phyloP scores from a whole-genome alignment of 2,888 invertebrate genomes.

The Dynastes hyllus region DNA sequence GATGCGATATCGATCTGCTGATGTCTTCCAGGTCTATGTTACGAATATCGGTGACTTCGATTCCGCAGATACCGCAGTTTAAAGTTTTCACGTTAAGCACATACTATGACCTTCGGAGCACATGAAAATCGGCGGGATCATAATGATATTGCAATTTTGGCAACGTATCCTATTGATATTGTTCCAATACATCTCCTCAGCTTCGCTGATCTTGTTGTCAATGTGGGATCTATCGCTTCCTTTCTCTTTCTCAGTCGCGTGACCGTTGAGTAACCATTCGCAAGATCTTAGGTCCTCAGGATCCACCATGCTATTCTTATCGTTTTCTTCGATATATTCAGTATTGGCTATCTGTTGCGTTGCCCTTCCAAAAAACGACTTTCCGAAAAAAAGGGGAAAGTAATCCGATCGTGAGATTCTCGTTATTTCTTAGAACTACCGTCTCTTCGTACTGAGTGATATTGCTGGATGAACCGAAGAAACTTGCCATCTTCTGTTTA shows the following conservation, averaged over 20 bases:
- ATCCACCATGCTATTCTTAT: not conserved
- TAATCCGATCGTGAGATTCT: conserved; percentile 7
- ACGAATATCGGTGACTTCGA: conserved; percentile 50
- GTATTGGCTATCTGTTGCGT: conserved; percentile 37
- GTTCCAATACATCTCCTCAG: conserved; percentile 37
- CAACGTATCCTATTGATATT: conserved; percentile 48
- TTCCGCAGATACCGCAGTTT: conserved; percentile 48
- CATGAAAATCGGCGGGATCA: conserved; percentile 53
- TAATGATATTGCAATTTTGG: conserved; percentile 46
- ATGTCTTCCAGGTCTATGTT: conserved; percentile 54
- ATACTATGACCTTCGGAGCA: conserved; percentile 51
- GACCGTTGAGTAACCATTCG: conserved; percentile 19
- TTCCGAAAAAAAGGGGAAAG: too few species aligned
- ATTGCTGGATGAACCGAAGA: not conserved
- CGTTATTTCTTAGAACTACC: not conserved
- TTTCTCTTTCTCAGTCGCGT: not conserved
- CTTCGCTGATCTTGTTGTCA: conserved; percentile 24
- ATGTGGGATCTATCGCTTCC: not conserved
- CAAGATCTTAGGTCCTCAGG: conserved; percentile 14
- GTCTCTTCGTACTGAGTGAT: conserved; percentile 11
- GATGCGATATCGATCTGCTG: conserved; percentile 51
- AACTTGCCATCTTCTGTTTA: not conserved
- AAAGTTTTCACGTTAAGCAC: conserved; percentile 49
- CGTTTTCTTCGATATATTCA: conserved; percentile 39
- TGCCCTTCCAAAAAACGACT: conserved; percentile 24